Percentiles rank a stretch among this genome's conserved stretches.
Conservation (phyloP, 2,888 invertebrate genomes). For the Apotomis turbidana region DNA sequence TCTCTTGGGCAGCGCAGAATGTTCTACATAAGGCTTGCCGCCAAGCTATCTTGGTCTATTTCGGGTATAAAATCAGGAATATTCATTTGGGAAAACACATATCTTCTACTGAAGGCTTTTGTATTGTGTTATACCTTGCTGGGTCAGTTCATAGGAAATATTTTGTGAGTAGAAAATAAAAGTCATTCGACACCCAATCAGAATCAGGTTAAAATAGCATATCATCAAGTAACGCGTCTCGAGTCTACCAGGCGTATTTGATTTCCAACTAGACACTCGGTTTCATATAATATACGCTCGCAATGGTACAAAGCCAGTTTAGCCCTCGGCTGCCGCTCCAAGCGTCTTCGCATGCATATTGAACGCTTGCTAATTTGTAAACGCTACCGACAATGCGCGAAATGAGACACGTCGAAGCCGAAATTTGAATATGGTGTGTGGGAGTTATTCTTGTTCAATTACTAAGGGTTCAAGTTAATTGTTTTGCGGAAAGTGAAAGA, state of each 20-base stretch:
- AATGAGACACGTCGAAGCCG: constrained; percentile 5
- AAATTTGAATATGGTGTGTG: constrained; percentile 10
- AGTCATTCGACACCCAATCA: no score
- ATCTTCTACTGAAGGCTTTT: no score
- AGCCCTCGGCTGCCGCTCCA: constrained; percentile 1
- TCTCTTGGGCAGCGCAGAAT: no score
- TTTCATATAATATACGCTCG: constrained; percentile 10
- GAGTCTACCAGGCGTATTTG: neutral
- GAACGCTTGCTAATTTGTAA: constrained; percentile 19
- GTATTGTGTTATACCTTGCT: no score
- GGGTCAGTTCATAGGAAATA: no score
- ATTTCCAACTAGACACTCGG: neutral
- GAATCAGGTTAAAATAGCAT: neutral
- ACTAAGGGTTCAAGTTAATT: neutral
- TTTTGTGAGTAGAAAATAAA: no score
- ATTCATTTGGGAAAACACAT: no score
- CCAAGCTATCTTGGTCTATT: no score
- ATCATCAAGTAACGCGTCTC: neutral
- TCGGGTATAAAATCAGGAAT: no score
- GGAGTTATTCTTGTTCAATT: constrained; percentile 7
- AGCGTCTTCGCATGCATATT: constrained; percentile 24
- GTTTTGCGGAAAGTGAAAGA: neutral
- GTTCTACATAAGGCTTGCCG: no score
- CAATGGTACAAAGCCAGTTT: constrained; percentile 16
- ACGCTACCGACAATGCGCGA: constrained; percentile 19